Evolutionary conservation across 2,113 vertebrate species (phyloP).

Genomic region (Trematomus loennbergii): DNA sequence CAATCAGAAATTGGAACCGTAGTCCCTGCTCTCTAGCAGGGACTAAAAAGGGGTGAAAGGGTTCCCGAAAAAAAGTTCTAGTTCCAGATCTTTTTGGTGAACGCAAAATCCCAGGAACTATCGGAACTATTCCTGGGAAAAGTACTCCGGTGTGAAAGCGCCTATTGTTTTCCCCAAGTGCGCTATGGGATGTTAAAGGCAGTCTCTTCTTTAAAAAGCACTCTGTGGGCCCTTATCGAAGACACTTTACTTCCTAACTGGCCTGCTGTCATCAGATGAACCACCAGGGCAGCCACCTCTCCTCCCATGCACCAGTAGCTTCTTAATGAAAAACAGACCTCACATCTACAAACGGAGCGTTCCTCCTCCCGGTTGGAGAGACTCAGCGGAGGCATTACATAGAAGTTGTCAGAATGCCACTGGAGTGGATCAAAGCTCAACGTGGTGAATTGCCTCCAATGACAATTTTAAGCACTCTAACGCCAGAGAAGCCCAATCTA

Average conservation of each 20-base stretch:
- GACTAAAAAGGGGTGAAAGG: too few relatives aligned
- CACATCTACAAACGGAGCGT: slow-evolving; percentile 44
- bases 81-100: too few relatives aligned
- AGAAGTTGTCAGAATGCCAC: slow-evolving; percentile 33
- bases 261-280: slow-evolving; percentile 41
- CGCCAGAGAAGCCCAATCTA: slow-evolving; percentile 11
- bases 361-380: slow-evolving; percentile 31
- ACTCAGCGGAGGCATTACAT: slow-evolving; percentile 31
- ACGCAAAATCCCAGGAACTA: too few relatives aligned
- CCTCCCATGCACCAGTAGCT: slow-evolving; percentile 12
- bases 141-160: too few relatives aligned
- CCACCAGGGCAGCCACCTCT: slow-evolving; percentile 4
- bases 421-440: slow-evolving; percentile 43
- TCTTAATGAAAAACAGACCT: slow-evolving; percentile 58
- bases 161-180: slow-evolving; percentile 8
- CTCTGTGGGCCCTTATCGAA: slow-evolving; percentile 25
- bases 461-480: slow-evolving; percentile 50
- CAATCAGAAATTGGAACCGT: too few relatives aligned
- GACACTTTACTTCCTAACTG: slow-evolving; percentile 21
- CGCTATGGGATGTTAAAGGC: slow-evolving; percentile 36
- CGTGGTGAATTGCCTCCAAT: slow-evolving; percentile 40
- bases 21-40: too few relatives aligned
- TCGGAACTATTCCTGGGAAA: too few relatives aligned
- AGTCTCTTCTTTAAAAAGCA: slow-evolving; percentile 56
- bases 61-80: too few relatives aligned